Base-by-base conservation (phyloP, 2,113 vertebrate genomes). In the Antechinus stuartii region DNA sequence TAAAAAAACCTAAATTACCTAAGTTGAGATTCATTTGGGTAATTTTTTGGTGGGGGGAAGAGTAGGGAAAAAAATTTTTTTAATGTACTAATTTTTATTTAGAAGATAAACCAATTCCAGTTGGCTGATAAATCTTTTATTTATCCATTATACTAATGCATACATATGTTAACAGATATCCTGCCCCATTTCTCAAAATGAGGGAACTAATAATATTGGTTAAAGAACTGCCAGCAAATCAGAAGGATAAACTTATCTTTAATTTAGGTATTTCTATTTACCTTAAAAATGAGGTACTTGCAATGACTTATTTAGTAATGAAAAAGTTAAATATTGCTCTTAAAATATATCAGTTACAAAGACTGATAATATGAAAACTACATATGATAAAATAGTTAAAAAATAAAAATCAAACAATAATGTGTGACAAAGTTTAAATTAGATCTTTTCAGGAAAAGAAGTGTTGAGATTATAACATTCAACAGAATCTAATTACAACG, bases 241-340 rank as follows among this genome's bases (percentile, higher is more conserved):
- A 46, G 9, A 8, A 93, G 22, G 26, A 94, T 90, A 89, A 12
- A 92, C 92, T 57, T 35, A 11, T 56, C 57, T 68, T 92, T 90
- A 91, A 11, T 47, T 35, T 92, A 89, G 76, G 42, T 92, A 61
- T 89, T 46, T 89, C 26, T 54, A 91, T 57, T 26, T 3, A 23
- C 50, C 57, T 90, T 93, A 92, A 91, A 96, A 92, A 55, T 90
- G 30, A 93, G 25, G 46, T 84, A 46, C 57, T 4, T 90, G 26
- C 12, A 90, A 92, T 92, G 25, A 94, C 24, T 90, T 95, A 92
- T 92, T 94, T 26, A 89, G 2, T 92, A 94, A 96, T 54, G 22
- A 96, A 92, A 95, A 30, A 84, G 14, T 76, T 84, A 23, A 84
- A 76, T 93, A 92, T 19, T 95, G 35, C 54, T 93, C 93, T 95